phyloP scores from a whole-genome alignment of 2,113 vertebrate genomes.

The Ranitomeya variabilis region DNA sequence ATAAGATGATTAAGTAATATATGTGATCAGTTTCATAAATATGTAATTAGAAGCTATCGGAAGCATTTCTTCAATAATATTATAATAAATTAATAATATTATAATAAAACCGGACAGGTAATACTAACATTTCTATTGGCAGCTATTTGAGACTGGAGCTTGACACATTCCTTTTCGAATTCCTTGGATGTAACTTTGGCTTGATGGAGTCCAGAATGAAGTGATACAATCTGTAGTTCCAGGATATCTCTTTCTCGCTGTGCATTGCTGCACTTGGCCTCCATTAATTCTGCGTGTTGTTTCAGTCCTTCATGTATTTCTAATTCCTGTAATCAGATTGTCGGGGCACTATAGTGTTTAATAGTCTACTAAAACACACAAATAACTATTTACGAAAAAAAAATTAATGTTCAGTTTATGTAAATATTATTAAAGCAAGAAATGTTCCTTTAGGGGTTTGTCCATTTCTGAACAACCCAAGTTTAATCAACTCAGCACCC shows the following conservation, averaged over 20 bases:
- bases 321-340: not conserved
- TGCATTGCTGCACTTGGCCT: conserved; percentile 18
- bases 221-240: conserved; percentile 30
- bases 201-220: conserved; percentile 44
- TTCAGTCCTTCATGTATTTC: conserved; percentile 21
- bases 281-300: conserved; percentile 22
- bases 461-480: too few relatives aligned
- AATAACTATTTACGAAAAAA: not conserved
- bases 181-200: conserved; percentile 38
- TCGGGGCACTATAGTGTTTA: not conserved
- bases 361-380: not conserved
- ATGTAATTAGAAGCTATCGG: not conserved
- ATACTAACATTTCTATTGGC: conserved; percentile 52
- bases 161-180: conserved; percentile 43
- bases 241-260: conserved; percentile 26
- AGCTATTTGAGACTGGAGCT: conserved; percentile 43
- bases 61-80: not conserved
- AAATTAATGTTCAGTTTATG: too few relatives aligned
- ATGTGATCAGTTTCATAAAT: not conserved
- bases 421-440: too few relatives aligned
- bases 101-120: not conserved
- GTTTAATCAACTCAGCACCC: too few relatives aligned
- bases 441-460: too few relatives aligned
- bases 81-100: too few relatives aligned
- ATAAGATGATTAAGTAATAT: not conserved